Evolutionary conservation across 2,888 invertebrate genomes (phyloP).

Genomic region (Hanleya hanleyi): DNA sequence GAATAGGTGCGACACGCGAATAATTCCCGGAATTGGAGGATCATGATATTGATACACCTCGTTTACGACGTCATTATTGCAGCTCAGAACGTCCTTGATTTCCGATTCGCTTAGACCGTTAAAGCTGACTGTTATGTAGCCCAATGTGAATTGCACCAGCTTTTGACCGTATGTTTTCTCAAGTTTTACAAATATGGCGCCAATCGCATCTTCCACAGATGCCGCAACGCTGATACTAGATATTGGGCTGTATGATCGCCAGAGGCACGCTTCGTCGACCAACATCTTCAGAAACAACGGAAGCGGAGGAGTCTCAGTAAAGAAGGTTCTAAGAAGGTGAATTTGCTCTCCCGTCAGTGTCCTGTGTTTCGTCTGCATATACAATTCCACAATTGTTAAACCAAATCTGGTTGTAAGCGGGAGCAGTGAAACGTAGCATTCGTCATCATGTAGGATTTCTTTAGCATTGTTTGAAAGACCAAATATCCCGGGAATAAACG

Average conservation of each 20-base stretch:
- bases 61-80: slow-evolving; percentile 43
- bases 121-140: slow-evolving; percentile 40
- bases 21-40: slow-evolving; percentile 41
- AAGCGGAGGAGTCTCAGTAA: slow-evolving; percentile 20
- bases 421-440: slow-evolving; percentile 21
- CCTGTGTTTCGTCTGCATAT: slow-evolving; percentile 17
- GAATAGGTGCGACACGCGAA: slow-evolving; percentile 43
- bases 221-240: slow-evolving; percentile 1
- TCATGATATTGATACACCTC: slow-evolving; percentile 49
- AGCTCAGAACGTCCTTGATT: slow-evolving; percentile 43
- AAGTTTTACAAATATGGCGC: slow-evolving; percentile 31
- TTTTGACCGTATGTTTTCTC: slow-evolving; percentile 36
- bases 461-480: not conserved
- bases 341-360: slow-evolving; percentile 32
- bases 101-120: slow-evolving; percentile 42
- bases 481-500: slow-evolving; percentile 3
- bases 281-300: slow-evolving; percentile 49
- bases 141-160: slow-evolving; percentile 36
- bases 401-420: slow-evolving; percentile 24
- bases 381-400: slow-evolving; percentile 24
- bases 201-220: slow-evolving; percentile 34
- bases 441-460: not conserved
- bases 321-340: not conserved
- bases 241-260: slow-evolving; percentile 38
- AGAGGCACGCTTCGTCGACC: slow-evolving; percentile 35